Evolutionary conservation across 2,888 invertebrate species (phyloP).

Genomic region (Watsonalla binaria): DNA sequence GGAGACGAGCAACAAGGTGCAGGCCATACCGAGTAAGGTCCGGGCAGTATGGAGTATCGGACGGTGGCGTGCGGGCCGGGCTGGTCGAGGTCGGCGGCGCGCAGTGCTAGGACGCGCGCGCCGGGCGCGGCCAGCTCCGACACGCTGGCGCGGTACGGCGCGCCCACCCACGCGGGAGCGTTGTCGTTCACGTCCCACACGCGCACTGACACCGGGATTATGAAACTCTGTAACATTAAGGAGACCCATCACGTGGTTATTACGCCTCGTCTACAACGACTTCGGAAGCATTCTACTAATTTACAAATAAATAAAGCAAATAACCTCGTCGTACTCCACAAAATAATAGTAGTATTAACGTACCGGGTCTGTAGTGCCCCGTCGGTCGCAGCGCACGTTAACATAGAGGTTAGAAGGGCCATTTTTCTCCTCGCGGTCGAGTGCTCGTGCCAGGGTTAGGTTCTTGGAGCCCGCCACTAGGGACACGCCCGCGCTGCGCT

Average conservation of each 20-base stretch:
- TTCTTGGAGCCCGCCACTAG: conserved; percentile 89
- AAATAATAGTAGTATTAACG: conserved; percentile 12
- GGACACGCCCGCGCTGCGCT: conserved; percentile 87
- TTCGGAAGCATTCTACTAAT: too few relatives aligned
- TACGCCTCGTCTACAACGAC: too few relatives aligned
- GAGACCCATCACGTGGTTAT: too few relatives aligned
- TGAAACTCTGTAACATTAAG: conserved; percentile 78
- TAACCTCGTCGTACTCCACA: too few relatives aligned
- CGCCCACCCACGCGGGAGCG: conserved; percentile 89
- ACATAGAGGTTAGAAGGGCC: conserved; percentile 93
- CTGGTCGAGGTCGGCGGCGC: conserved; percentile 91
- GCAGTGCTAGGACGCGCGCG: conserved; percentile 85
- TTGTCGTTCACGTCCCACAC: conserved; percentile 96
- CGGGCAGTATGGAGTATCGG: conserved; percentile 88
- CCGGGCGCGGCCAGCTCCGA: conserved; percentile 88
- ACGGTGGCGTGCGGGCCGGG: conserved; percentile 93
- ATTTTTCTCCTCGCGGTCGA: conserved; percentile 90
- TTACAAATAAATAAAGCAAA: too few relatives aligned
- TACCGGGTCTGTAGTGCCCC: conserved; percentile 88
- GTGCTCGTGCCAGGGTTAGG: conserved; percentile 84
- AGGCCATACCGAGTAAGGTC: conserved; percentile 82
- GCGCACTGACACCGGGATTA: conserved; percentile 89
- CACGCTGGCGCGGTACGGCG: conserved; percentile 89
- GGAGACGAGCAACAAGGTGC: background rate
- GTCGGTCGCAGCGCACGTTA: conserved; percentile 90